Conservation (phyloP, 2,113 vertebrate genomes). For the Peromyscus californicus region DNA sequence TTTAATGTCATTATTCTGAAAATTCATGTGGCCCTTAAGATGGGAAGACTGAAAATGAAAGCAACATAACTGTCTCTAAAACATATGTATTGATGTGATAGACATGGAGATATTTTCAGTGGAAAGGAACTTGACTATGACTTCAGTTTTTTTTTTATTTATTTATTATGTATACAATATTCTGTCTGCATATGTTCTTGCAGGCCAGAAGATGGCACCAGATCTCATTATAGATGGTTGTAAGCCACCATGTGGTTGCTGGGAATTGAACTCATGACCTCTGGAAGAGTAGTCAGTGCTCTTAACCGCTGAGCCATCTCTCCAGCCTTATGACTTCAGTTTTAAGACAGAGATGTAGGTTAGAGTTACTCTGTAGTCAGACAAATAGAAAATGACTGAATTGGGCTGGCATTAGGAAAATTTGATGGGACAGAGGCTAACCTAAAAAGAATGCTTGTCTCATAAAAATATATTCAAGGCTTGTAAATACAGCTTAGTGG, state of each 20-base stretch:
- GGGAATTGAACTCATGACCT: too few relatives aligned
- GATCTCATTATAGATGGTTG: too few relatives aligned
- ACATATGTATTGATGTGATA: not conserved
- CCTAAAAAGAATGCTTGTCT: not conserved
- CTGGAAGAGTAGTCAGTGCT: too few relatives aligned
- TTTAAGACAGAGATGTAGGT: not conserved
- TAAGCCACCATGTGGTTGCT: too few relatives aligned
- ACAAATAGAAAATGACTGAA: constrained; percentile 40
- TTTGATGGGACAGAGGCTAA: not conserved
- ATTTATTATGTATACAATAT: too few relatives aligned
- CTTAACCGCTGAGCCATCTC: too few relatives aligned
- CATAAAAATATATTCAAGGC: not conserved
- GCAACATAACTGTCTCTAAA: not conserved
- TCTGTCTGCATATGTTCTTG: too few relatives aligned
- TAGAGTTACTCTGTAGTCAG: constrained; percentile 27
- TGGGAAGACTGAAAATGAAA: constrained; percentile 23
- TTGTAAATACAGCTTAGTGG: not conserved
- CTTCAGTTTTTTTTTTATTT: constrained; percentile 50
- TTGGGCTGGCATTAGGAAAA: constrained; percentile 26
- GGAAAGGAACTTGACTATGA: constrained; percentile 43
- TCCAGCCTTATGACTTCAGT: constrained; percentile 43
- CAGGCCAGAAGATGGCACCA: too few relatives aligned
- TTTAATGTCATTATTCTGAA: constrained; percentile 55
- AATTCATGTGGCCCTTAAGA: not conserved
- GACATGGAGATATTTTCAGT: not conserved